Evolutionary conservation across 2,113 vertebrate species (phyloP), one percentile per base, ranked within the genome.

Genomic region (Rhinichthys klamathensis): DNA sequence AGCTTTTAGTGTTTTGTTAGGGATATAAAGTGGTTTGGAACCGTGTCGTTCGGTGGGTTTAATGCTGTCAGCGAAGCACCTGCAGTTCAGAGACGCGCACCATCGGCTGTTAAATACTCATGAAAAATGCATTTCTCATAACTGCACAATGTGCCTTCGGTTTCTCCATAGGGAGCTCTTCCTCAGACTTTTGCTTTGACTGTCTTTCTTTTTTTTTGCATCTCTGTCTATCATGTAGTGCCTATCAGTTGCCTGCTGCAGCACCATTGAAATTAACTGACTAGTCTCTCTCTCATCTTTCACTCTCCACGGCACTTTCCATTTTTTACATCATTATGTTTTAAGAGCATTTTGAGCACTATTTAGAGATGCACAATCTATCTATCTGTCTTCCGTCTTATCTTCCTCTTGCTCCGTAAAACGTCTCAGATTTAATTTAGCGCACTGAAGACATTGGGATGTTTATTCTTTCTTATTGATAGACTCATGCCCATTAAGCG

Each of bases 91-190:
- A 54, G 54, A 74, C 46, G 23, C 35, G 38, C 12, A 69, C 27
- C 46, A 35, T 61, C 54, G 23, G 51, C 56, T 18, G 78, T 51
- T 86, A 72, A 73, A 82, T 77, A 54, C 63, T 76, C 72, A 86
- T 84, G 77, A 81, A 86, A 84, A 74, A 81, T 81, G 69, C 69
- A 86, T 88, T 86, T 63, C 85, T 76, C 44, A 70, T 67, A 86
- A 86, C 58, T 80, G 84, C 76, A 80, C 63, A 30, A 35, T 83
- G 38, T 49, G 49, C 84, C 49, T 27, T 72, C 38, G 4, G 21
- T 38, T 76, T 63, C 70, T 54, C 77, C 75, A 67, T 18, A 65
- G 69, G 73, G 51, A 69, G 35, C 49, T 49, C 44, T 75, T 85
- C 67, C 65, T 83, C 65, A 27, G 5, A 30, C 77, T 10, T 54